Evolutionary conservation across 2,888 invertebrate genomes (phyloP), one percentile per base, ranked within the genome.

Genomic region (Piscicola geometra): DNA sequence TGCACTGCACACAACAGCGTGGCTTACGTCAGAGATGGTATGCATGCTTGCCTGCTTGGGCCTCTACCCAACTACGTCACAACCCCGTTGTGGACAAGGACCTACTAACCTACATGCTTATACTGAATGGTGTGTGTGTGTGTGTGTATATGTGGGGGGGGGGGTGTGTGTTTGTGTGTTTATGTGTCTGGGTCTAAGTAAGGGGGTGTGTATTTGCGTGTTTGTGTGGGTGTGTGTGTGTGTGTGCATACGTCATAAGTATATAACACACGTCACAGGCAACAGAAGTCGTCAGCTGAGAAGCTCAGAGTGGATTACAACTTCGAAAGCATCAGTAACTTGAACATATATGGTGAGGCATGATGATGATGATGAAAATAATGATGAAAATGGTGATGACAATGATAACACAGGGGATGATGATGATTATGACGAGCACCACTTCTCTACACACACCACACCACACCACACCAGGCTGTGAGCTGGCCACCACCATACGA

Each of bases 11-110:
- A 9, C 9, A 47, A 25, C 60, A 35, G 97, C 95, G 0, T 90
- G 97, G 88, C 90, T 91, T 0, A 85, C 97, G 75, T 92, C 95
- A 0, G 96, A 97, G 86, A 92, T 92, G 84, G 92, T 93, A n/a
- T 95, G 95, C 83, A 92, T 93, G 25, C 90, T 92, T 85, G 91
- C 93, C 1, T 94, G 94, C 0, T 87, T 98, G 21, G 98, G 97
- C 1, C 93, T 93, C 0, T 98, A 98, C 86, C 97, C 97, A 0
- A 87, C 87, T 0, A 87, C 88, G 41, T 89, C 90, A 0, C 88
- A 89, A 75, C 90, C 92, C n/a, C 89, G 88, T 80, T 82, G 82
- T 76, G 96, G 96, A 0, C 89, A 90, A 82, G 98, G 97, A 1
- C 97, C 97, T 0, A 90, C 91, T 33, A 82, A 87, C 78, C 78